These are phyloP conservation scores for Axinella damicornis DNA, from an alignment of 37 sponge, comb jelly and placozoan genomes.

Conservation along the genomic window DNA sequence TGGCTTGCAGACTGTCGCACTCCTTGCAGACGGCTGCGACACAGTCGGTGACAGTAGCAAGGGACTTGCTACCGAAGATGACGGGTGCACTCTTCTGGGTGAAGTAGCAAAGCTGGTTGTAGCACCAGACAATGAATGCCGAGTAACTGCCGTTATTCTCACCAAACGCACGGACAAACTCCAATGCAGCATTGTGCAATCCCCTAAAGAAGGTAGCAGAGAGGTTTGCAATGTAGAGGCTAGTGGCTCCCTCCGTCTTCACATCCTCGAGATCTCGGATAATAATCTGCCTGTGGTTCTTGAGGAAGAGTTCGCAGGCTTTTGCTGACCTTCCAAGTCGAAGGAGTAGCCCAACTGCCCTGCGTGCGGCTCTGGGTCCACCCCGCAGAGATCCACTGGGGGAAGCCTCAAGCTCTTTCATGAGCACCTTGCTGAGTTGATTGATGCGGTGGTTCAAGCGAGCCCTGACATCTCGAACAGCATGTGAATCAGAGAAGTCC, in stretches of 20 bases:
- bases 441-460: conserved; percentile 75
- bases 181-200: conserved; percentile 73
- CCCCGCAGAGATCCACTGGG: conserved; percentile 82
- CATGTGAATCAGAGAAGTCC: conserved; percentile 84
- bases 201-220: conserved; percentile 82
- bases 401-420: conserved; percentile 91
- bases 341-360: conserved; percentile 77
- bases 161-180: conserved; percentile 86
- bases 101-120: conserved; percentile 71
- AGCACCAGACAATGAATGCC: conserved; percentile 93
- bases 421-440: conserved; percentile 70
- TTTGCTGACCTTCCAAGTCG: conserved; percentile 83
- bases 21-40: conserved; percentile 39
- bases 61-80: conserved; percentile 24
- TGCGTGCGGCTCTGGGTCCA: conserved; percentile 87
- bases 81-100: conserved; percentile 16
- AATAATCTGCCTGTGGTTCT: conserved; percentile 77
- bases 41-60: conserved; percentile 74
- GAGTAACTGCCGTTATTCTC: conserved; percentile 78
- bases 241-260: conserved; percentile 90
- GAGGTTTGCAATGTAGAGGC: conserved; percentile 81
- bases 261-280: conserved; percentile 71
- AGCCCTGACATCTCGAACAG: conserved; percentile 72
- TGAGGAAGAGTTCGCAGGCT: conserved; percentile 90
- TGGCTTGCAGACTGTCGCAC: conserved; percentile 58